Conservation (phyloP, 2,113 vertebrate genomes). For the Etheostoma cragini region DNA sequence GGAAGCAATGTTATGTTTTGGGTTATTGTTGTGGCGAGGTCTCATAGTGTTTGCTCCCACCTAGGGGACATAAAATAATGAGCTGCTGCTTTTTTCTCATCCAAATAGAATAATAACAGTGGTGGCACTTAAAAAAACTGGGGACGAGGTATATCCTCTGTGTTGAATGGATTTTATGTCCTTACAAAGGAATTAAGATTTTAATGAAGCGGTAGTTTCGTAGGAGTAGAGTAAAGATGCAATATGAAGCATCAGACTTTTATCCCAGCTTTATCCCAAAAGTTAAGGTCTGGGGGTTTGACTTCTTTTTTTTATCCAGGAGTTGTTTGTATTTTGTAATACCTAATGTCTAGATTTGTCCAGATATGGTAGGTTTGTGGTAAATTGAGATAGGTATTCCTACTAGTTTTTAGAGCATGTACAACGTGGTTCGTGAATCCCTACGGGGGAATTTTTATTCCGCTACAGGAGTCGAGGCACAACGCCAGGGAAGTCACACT, state of each 20-base stretch:
- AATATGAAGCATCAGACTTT: slow-evolving; percentile 65
- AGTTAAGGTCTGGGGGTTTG: slow-evolving; percentile 50
- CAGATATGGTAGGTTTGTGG: slow-evolving; percentile 67
- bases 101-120: slow-evolving; percentile 39
- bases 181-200: slow-evolving; percentile 11
- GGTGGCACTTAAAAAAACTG: slow-evolving; percentile 33
- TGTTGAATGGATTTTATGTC: slow-evolving; percentile 18
- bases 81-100: slow-evolving; percentile 29
- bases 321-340: slow-evolving; percentile 77
- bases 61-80: not conserved
- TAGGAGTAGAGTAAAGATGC: slow-evolving; percentile 53
- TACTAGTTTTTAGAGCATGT: slow-evolving; percentile 75
- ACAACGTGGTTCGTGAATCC: slow-evolving; percentile 61
- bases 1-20: not conserved
- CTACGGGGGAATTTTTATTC: slow-evolving; percentile 26
- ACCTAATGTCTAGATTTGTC: slow-evolving; percentile 73
- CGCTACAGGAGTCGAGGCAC: slow-evolving; percentile 2
- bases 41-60: not conserved
- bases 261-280: slow-evolving; percentile 27
- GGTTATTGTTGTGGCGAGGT: not conserved
- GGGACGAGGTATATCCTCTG: slow-evolving; percentile 10
- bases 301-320: slow-evolving; percentile 64
- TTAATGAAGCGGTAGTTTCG: not conserved
- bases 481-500: slow-evolving; percentile 11
- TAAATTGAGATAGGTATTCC: slow-evolving; percentile 60